A percentile compares a stretch with the other conserved stretches of the same genome.
Evolutionary conservation across 1,140 invertebrate genomes (phyloP).

Genomic region (Luehdorfia chinensis): DNA sequence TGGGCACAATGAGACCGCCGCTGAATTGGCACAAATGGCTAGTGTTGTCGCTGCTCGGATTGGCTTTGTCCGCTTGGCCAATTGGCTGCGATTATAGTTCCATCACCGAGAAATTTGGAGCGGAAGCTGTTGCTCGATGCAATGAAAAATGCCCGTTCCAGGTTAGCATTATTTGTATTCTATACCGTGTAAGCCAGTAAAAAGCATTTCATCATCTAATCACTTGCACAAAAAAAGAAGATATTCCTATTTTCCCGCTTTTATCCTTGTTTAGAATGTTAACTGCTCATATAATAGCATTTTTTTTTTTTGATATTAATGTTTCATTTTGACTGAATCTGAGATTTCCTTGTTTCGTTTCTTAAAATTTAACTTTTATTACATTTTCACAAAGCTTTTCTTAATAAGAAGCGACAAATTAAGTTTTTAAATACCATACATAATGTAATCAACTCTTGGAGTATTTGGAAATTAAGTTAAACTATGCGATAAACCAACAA

Average conservation of each 20-base stretch:
- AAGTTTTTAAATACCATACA: too few relatives aligned
- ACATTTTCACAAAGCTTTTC: too few relatives aligned
- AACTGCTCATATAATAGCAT: too few relatives aligned
- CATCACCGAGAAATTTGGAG: conserved; percentile 74
- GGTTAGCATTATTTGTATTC: conserved; percentile 37
- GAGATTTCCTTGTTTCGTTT: too few relatives aligned
- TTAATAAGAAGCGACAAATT: too few relatives aligned
- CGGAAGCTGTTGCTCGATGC: conserved; percentile 69
- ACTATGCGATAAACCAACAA: conserved; percentile 13
- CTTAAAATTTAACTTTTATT: too few relatives aligned
- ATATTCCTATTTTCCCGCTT: too few relatives aligned
- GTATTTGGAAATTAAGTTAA: conserved; percentile 3
- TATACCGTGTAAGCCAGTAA: not conserved
- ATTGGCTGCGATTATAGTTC: conserved; percentile 74
- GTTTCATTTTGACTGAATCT: too few relatives aligned
- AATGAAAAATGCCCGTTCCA: conserved; percentile 73
- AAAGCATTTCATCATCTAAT: not conserved
- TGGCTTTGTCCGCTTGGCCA: conserved; percentile 74
- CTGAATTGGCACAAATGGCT: conserved; percentile 74
- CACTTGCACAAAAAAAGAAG: too few relatives aligned
- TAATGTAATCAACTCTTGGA: too few relatives aligned
- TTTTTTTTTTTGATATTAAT: too few relatives aligned
- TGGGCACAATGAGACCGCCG: conserved; percentile 62
- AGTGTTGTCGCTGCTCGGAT: conserved; percentile 71
- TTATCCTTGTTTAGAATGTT: too few relatives aligned